Evolutionary conservation across 2,113 vertebrate species (phyloP).

Genomic region (Hyaena hyaena): DNA sequence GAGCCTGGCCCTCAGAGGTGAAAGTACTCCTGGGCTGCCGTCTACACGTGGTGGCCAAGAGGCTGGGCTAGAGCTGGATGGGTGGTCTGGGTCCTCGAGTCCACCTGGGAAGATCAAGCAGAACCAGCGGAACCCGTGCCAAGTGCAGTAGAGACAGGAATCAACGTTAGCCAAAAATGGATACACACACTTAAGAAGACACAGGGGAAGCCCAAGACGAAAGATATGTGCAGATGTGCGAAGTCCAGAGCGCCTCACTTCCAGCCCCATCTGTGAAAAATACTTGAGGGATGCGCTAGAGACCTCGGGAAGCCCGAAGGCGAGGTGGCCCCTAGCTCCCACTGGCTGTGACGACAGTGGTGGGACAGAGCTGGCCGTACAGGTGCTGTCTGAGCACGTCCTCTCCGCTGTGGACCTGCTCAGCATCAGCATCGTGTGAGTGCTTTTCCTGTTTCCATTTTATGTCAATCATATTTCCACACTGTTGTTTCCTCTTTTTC

Average conservation of each 20-base stretch:
- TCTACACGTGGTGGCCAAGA: no score
- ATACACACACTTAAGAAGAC: not conserved
- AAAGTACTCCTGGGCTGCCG: not conserved
- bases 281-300: not conserved
- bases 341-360: not conserved
- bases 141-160: not conserved
- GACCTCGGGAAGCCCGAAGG: not conserved
- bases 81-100: not conserved
- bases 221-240: not conserved
- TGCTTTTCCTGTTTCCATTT: not conserved
- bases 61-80: not conserved
- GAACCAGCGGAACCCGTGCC: not conserved
- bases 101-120: not conserved
- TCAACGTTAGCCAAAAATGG: not conserved
- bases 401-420: not conserved
- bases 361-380: rapidly evolving
- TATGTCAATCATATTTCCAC: not conserved
- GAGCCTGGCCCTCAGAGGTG: not conserved
- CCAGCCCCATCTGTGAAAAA: not conserved
- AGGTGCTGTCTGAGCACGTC: rapidly evolving
- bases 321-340: not conserved
- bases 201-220: not conserved
- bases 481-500: not conserved
- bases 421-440: not conserved
- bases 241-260: not conserved